Evolutionary conservation across 1,140 invertebrate genomes (phyloP), one percentile per base, ranked within the genome.

Genomic region (Lordiphosa clarofinis): DNA sequence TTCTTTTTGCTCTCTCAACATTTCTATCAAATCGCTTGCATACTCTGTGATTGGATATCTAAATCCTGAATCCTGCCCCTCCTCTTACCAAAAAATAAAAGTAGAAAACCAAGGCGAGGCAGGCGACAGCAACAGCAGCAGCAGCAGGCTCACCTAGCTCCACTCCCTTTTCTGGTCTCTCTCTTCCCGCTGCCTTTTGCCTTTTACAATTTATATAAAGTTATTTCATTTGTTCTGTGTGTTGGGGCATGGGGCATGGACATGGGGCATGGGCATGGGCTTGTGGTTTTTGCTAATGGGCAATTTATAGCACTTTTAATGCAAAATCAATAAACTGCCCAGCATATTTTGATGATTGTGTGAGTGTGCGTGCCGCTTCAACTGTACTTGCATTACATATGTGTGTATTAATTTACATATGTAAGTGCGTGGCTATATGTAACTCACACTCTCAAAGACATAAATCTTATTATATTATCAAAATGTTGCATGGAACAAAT

Each of bases 31-130:
- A 60, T 71, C 49, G 60, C 64, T 73, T 76, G 60, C 64, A 73
- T 78, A 66, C 57, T 84, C 78, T 82, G 47, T 54, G 78, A 84
- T 82, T 82, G 78, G 78, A 82, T 82, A 82, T 82, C 78, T 82
- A 84, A 84, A 82, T 82, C 68, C 78, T 82, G 65, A 64, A 73
- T 78, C 69, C 79, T 84, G 57, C 59, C 49, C 56, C 65, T 55
- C 50, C 49, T 10, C 52, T 35, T 46, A 52, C 36, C 67, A 13
- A 62, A 40, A 59, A 37, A 50, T 35, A 49, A 36, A 49, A 37
- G 21, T 46, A 31, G 47, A 49, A 49, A 61, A 43, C 58, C 47
- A 63, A 64, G 61, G 60, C 52, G 36, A 70, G 56, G 48, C 65
- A 28, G 24, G 24, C 24, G 2, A 4, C 24, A 28, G 24, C 24